Percentiles rank a stretch among this genome's conserved stretches.
Evolutionary conservation across 2,888 invertebrate species (phyloP).

Genomic region (Agrotis ipsilon): DNA sequence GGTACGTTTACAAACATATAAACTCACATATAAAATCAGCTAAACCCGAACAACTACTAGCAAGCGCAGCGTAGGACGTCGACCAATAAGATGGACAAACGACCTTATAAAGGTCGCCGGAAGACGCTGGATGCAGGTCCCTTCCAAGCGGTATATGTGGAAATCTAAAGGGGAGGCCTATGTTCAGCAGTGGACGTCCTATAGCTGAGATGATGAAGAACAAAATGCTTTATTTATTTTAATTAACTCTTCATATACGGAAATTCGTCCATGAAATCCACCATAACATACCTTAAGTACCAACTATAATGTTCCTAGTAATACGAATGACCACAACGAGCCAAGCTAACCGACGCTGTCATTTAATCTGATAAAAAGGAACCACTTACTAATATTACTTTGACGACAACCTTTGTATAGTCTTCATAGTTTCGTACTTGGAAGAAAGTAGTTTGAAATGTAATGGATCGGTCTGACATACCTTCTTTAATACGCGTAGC

Average conservation of each 20-base stretch:
- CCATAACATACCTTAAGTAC: constrained; percentile 25
- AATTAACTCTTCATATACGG: constrained; percentile 6
- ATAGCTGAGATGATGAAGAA: too few species aligned
- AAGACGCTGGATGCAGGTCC: too few species aligned
- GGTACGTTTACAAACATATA: too few species aligned
- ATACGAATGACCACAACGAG: constrained; percentile 11
- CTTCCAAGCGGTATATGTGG: too few species aligned
- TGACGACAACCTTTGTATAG: constrained; percentile 23
- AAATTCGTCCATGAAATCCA: constrained; percentile 17
- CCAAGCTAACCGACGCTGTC: constrained; percentile 32
- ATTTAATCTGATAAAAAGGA: constrained; percentile 61
- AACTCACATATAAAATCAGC: too few species aligned
- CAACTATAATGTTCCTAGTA: constrained; percentile 23
- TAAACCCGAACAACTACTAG: too few species aligned
- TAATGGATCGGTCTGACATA: background rate
- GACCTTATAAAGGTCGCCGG: too few species aligned
- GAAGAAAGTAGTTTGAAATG: constrained; percentile 19
- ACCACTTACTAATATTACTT: constrained; percentile 60
- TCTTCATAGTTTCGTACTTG: constrained; percentile 11
- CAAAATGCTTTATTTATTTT: background rate
- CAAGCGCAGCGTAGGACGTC: too few species aligned
- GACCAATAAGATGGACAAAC: too few species aligned
- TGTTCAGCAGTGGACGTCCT: too few species aligned
- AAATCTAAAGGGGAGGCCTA: too few species aligned
- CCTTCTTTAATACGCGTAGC: too few species aligned